Percentiles rank a stretch among this genome's conserved stretches.
phyloP scores from a whole-genome alignment of 2,113 vertebrate species.

The Morphnarchus princeps region DNA sequence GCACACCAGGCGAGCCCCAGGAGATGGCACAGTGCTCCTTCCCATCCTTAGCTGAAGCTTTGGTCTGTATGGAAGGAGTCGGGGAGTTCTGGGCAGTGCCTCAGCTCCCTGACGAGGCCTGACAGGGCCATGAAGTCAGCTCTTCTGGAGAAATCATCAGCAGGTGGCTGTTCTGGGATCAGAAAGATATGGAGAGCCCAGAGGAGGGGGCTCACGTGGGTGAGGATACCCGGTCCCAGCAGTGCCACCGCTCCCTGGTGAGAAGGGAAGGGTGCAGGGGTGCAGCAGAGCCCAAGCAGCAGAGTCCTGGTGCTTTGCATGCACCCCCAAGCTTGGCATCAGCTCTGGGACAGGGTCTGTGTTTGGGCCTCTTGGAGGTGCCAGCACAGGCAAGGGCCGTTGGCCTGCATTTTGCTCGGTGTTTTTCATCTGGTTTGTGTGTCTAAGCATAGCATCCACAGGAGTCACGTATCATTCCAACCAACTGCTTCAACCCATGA shows the following conservation, averaged over 20 bases:
- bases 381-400: background rate
- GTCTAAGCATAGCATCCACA: background rate
- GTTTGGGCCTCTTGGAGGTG: background rate
- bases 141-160: background rate
- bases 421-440: background rate
- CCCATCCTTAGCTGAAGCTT: background rate
- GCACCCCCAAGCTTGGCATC: background rate
- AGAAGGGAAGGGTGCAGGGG: background rate
- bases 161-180: background rate
- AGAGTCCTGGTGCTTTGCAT: background rate
- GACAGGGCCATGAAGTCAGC: background rate
- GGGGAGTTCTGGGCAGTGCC: background rate
- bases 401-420: fast-evolving
- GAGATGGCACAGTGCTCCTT: background rate
- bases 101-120: background rate
- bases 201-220: background rate
- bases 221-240: background rate
- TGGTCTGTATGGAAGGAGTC: background rate
- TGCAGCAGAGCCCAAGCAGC: background rate
- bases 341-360: background rate
- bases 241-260: background rate
- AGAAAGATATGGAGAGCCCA: background rate
- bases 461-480: background rate
- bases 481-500: background rate
- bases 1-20: background rate